Conservation (phyloP, 37 sponge, comb jelly and placozoan species). For the Aplysina aerophoba region DNA sequence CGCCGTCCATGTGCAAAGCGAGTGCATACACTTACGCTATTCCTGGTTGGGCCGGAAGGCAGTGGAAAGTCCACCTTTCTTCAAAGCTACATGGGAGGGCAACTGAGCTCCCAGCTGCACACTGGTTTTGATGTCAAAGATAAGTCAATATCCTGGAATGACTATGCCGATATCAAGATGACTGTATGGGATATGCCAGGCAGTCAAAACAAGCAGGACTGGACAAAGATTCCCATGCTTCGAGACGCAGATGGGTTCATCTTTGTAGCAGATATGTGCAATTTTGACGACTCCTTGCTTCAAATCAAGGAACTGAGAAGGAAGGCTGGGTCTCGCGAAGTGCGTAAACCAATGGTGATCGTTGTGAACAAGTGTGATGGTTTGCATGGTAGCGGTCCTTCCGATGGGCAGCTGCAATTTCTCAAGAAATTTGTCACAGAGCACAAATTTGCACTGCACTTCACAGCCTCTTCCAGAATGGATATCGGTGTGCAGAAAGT, state of each 20-base stretch:
- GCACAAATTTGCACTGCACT: neutral
- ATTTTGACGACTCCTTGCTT: neutral
- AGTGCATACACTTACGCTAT: neutral
- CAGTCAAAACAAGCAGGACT: no score
- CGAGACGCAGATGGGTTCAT: constrained; percentile 6
- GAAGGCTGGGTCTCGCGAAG: neutral
- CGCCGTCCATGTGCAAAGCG: neutral
- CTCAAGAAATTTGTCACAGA: neutral
- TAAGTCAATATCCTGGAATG: constrained; percentile 18
- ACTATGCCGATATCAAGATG: constrained; percentile 4
- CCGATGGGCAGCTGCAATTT: neutral
- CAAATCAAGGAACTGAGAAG: neutral
- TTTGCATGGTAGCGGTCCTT: neutral
- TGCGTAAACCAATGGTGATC: neutral
- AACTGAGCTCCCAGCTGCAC: no score
- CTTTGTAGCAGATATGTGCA: constrained; percentile 9
- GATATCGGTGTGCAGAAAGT: neutral
- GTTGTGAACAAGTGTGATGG: constrained; percentile 27
- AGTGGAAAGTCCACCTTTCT: constrained; percentile 6
- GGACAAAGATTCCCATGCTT: neutral
- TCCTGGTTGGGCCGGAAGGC: constrained; percentile 5
- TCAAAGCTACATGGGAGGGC: neutral
- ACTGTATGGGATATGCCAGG: neutral
- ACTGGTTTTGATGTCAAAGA: neutral
- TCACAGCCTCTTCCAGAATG: neutral